These are phyloP conservation scores for Lophochroa leadbeateri DNA, from an alignment of 2,113 vertebrate species.

Conservation along the genomic window DNA sequence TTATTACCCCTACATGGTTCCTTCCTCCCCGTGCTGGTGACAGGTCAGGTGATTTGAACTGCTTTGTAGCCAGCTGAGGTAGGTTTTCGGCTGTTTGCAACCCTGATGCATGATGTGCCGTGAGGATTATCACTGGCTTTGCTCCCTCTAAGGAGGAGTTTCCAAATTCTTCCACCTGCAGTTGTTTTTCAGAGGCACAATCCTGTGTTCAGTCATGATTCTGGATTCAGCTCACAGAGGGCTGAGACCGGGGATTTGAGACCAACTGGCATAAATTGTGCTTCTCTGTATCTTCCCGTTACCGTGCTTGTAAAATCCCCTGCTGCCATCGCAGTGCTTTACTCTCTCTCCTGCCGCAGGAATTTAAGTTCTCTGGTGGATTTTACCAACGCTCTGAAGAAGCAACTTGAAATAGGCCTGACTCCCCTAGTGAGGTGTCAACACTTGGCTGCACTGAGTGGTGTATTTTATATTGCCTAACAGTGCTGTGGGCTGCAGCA, in stretches of 20 bases:
- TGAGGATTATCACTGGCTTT: background rate
- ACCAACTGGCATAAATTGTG: background rate
- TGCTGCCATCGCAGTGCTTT: background rate
- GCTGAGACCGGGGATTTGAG: background rate
- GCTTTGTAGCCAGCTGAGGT: background rate
- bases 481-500: fast-evolving
- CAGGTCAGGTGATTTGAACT: background rate
- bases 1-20: background rate
- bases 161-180: background rate
- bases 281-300: background rate
- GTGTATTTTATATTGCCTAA: background rate
- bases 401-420: background rate
- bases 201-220: background rate
- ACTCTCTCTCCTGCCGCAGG: background rate
- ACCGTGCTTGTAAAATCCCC: background rate
- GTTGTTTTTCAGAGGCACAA: background rate
- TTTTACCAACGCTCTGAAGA: background rate
- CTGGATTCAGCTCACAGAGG: background rate
- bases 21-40: background rate
- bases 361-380: background rate
- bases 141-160: background rate
- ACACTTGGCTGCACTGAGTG: background rate
- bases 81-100: background rate
- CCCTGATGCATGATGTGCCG: background rate
- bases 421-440: background rate